Percentiles rank a stretch among this genome's conserved stretches.
These are phyloP conservation scores for Fragum sueziense DNA, from an alignment of 2,888 invertebrate species.

Conservation along the genomic window DNA sequence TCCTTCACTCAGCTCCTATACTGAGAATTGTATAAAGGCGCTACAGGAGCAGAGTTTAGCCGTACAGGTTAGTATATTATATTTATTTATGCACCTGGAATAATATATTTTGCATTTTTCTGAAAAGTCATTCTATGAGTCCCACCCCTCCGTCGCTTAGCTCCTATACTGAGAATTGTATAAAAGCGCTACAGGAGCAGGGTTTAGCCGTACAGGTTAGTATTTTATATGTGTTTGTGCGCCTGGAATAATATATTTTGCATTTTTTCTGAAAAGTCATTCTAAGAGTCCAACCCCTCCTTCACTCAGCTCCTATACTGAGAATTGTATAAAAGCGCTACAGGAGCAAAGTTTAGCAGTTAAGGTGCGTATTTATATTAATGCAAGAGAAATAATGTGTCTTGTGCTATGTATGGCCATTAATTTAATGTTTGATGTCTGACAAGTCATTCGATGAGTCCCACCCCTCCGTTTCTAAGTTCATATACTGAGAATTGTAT, in stretches of 20 bases:
- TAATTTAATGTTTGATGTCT: too few relatives aligned
- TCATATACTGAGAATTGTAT: slow-evolving; percentile 68
- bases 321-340: slow-evolving; percentile 61
- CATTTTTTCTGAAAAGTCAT: neutral
- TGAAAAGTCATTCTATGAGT: slow-evolving; percentile 45
- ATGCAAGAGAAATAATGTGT: too few relatives aligned
- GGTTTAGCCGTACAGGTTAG: slow-evolving; percentile 57
- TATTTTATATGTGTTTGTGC: too few relatives aligned
- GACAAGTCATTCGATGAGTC: slow-evolving; percentile 55
- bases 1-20: slow-evolving; percentile 72
- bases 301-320: slow-evolving; percentile 70
- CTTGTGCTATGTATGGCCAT: too few relatives aligned
- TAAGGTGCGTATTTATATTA: slow-evolving; percentile 55
- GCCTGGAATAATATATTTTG: too few relatives aligned
- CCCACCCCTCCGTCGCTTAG: slow-evolving; percentile 76
- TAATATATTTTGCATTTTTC: too few relatives aligned
- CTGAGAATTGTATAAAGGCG: slow-evolving; percentile 62
- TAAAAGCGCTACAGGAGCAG: slow-evolving; percentile 62
- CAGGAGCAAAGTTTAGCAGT: slow-evolving; percentile 59
- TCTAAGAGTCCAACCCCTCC: slow-evolving; percentile 74
- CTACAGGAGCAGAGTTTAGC: slow-evolving; percentile 60
- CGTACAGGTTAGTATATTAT: slow-evolving; percentile 56
- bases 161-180: slow-evolving; percentile 67
- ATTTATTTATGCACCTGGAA: too few relatives aligned
- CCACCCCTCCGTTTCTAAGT: slow-evolving; percentile 74